Evolutionary conservation across 2,888 invertebrate genomes (phyloP).

Genomic region (Lydus trimaculatus): DNA sequence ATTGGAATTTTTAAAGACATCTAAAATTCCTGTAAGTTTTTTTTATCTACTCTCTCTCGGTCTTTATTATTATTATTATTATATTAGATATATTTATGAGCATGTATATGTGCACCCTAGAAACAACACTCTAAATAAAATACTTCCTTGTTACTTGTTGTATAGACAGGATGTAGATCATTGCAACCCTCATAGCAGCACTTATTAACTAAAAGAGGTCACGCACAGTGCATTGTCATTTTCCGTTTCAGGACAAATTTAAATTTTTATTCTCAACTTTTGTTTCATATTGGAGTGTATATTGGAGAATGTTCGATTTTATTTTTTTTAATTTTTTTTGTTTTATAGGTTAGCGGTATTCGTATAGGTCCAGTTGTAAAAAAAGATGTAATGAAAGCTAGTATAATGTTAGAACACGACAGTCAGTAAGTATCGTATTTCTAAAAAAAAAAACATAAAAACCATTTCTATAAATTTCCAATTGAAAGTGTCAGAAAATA

Average conservation of each 20-base stretch:
- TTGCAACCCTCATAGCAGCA: constrained; percentile 34
- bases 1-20: constrained; percentile 88
- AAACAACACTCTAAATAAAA: constrained; percentile 24
- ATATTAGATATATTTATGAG: constrained; percentile 14
- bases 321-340: too few relatives aligned
- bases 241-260: constrained; percentile 17
- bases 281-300: too few relatives aligned
- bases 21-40: constrained; percentile 89
- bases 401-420: constrained; percentile 99
- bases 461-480: neutral
- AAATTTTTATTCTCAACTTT: constrained; percentile 5
- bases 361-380: constrained; percentile 99
- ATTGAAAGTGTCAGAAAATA: constrained; percentile 10
- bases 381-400: constrained; percentile 99
- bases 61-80: constrained; percentile 10
- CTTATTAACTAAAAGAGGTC: constrained; percentile 33
- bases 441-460: too few relatives aligned
- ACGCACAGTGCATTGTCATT: constrained; percentile 18
- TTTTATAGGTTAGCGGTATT: constrained; percentile 89
- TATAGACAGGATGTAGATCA: constrained; percentile 36
- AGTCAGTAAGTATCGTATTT: constrained; percentile 74
- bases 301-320: too few relatives aligned
- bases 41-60: too few relatives aligned
- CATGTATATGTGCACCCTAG: constrained; percentile 11
- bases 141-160: constrained; percentile 32